phyloP scores from a whole-genome alignment of 2,113 vertebrate species.

The Mesembrinibis cayennensis region DNA sequence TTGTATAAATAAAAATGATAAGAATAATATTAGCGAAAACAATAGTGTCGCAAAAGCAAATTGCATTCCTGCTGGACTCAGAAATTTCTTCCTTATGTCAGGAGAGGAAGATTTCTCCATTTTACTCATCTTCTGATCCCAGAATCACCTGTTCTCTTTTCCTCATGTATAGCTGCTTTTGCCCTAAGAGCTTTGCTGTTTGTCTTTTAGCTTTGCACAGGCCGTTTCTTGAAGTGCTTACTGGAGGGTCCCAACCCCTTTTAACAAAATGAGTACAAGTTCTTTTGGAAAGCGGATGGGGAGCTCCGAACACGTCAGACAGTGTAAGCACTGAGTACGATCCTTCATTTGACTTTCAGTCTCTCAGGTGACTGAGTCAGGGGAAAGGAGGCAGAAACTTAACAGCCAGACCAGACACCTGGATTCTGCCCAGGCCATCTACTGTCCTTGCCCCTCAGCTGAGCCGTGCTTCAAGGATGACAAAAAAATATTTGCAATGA shows the following conservation, averaged over 20 bases:
- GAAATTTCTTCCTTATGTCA: background rate
- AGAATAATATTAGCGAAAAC: background rate
- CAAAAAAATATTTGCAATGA: background rate
- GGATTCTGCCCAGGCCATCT: background rate
- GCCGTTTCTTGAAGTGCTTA: background rate
- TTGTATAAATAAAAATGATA: background rate
- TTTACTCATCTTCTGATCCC: background rate
- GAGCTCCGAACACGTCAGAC: background rate
- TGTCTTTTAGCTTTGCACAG: background rate
- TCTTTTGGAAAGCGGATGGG: background rate
- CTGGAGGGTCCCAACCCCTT: background rate
- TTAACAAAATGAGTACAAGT: background rate
- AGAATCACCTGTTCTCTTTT: background rate
- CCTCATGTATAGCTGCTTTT: background rate
- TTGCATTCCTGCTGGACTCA: background rate
- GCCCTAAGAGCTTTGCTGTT: background rate
- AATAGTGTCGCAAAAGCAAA: constrained; percentile 11
- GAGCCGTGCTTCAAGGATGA: background rate
- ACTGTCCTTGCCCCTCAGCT: background rate
- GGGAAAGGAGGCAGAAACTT: background rate
- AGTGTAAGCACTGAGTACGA: rapidly evolving
- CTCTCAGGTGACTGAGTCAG: background rate
- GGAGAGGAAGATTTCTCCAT: background rate
- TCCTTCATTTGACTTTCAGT: background rate
- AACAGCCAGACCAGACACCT: background rate